Base-by-base conservation (phyloP, 2,113 vertebrate species). In the Solea senegalensis region DNA sequence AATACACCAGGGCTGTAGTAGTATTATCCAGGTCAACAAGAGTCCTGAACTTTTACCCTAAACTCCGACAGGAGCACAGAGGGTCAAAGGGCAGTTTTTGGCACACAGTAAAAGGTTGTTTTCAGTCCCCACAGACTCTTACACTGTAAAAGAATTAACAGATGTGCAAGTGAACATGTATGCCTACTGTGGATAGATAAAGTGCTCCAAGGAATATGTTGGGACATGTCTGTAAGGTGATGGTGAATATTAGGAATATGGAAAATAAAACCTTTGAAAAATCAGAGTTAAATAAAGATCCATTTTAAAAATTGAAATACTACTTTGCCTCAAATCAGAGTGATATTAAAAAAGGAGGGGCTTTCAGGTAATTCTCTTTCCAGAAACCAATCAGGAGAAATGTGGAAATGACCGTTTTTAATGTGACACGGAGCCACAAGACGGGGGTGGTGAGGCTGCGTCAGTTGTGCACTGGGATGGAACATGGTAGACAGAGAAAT, bases 11-110 rank as follows among this genome's bases (percentile, higher is more conserved):
- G 94, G 75, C 92, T 93, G 92, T 94, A 90, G 93, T 73, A 76
- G 50, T 72, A 84, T 60, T 74, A 81, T 77, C 65, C 62, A 74
- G 63, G 56, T 74, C 54, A 34, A 40, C 50, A 54, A 73, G 67
- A 74, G 94, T 95, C 94, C 95, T 94, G 94, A 95, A 95, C 89
- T 91, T 12, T 34, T 94, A 92, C 90, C 92, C 89, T 90, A 94
- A 90, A 93, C 92, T 86, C 94, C 93, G 92, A 92, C 63, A 51
- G 45, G 62, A 74, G 67, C 70, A 73, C 63, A 84, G 46, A 43
- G 52, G 65, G 74, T 78, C 78, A 74, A 69, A 76, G 80, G 78
- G 76, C 73, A 79, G 78, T 65, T 69, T 81, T 90, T 90, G 90
- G 91, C 90, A 90, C 89, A 87, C 84, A 76, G 81, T 82, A 78